phyloP scores from a whole-genome alignment of 2,888 invertebrate species.

The Oscheius sp. region DNA sequence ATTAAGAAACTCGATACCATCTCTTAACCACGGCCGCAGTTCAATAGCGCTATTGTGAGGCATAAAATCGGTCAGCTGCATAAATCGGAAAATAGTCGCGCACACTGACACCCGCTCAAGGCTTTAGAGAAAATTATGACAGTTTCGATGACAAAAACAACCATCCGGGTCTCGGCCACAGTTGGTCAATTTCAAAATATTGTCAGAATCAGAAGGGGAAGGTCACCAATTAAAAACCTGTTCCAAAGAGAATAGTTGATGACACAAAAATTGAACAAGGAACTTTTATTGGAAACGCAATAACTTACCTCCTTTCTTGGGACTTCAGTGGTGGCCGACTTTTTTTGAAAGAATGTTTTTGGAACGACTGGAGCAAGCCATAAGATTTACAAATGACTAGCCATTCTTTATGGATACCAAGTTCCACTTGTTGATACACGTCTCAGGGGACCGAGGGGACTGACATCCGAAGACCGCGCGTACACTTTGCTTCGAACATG shows the following conservation, averaged over 20 bases:
- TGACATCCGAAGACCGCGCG: slow-evolving; percentile 6
- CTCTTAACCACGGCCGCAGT: neutral
- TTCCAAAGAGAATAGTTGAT: no score
- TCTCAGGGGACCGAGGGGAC: slow-evolving; percentile 8
- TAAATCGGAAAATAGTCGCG: slow-evolving; percentile 18
- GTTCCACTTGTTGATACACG: slow-evolving; percentile 23
- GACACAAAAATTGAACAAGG: no score
- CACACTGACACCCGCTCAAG: neutral
- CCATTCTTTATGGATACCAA: slow-evolving; percentile 24
- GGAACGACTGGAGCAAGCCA: neutral
- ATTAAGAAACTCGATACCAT: no score
- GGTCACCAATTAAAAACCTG: slow-evolving; percentile 20
- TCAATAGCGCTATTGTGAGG: slow-evolving; percentile 6
- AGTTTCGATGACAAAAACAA: neutral
- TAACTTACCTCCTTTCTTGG: no score
- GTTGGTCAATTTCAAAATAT: neutral
- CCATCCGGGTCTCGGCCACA: neutral
- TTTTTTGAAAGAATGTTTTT: no score
- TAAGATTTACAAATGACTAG: slow-evolving; percentile 22
- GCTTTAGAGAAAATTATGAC: neutral
- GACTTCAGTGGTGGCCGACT: no score
- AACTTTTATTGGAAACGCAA: no score
- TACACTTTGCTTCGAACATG: neutral
- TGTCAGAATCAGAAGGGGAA: neutral
- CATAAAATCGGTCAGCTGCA: slow-evolving; percentile 29